These are phyloP conservation scores for Chrysogorgia sp. DNA, from an alignment of 92 coral and sea anemone genomes.

Conservation along the genomic window DNA sequence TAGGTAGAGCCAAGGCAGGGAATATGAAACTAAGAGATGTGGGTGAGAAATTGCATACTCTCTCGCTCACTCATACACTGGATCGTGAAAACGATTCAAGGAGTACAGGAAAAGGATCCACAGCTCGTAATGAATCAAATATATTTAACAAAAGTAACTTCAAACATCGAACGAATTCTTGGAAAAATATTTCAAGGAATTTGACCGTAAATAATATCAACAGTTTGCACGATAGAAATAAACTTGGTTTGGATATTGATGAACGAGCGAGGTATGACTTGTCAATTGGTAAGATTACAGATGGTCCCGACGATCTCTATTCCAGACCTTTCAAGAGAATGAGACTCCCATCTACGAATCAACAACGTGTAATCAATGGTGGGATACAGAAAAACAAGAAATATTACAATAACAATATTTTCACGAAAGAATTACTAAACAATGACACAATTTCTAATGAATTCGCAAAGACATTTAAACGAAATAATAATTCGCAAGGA, in stretches of 20 bases:
- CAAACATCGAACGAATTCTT: background rate
- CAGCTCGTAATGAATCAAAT: background rate
- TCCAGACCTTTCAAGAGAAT: too few relatives aligned
- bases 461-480: background rate
- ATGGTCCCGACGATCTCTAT: too few relatives aligned
- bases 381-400: too few relatives aligned
- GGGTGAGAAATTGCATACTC: background rate
- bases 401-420: too few relatives aligned
- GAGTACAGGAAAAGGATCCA: background rate
- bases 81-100: background rate
- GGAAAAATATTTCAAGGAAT: background rate
- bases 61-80: background rate
- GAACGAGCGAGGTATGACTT: background rate
- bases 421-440: background rate
- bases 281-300: background rate
- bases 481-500: background rate
- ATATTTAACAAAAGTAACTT: background rate
- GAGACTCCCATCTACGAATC: too few relatives aligned
- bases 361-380: too few relatives aligned
- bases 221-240: background rate
- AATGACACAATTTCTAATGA: background rate
- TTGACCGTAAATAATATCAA: background rate
- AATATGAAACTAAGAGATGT: conserved; percentile 13
- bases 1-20: conserved; percentile 9
- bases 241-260: background rate